Base-by-base conservation (phyloP, 2,113 vertebrate genomes). In the Oplegnathus fasciatus region DNA sequence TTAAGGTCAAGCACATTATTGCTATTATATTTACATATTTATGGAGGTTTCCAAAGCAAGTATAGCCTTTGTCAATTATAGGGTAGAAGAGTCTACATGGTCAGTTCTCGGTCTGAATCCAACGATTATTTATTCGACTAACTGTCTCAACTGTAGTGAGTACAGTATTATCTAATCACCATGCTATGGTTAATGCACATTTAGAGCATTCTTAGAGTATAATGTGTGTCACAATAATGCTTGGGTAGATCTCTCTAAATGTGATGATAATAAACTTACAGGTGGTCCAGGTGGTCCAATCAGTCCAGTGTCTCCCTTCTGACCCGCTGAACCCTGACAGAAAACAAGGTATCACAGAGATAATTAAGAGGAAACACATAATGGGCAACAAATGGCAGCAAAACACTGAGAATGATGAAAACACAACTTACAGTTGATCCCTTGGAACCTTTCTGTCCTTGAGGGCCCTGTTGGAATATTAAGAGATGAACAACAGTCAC, bases 371-470 rank as follows among this genome's bases (percentile, higher is more conserved):
- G 1, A 55, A 60, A 61, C 2, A 32, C 18, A 15, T 1, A 26
- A 1, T 48, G 4, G 0, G 5, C 15, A 32, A 32, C 11, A 5
- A 64, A 73, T 6, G 18, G 0, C 6, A 52, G 11, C 4, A 58
- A 78, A 82, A 40, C 13, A 34, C 5, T 24, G 9, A 70, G 65
- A 57, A 42, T 24, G 26, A 92, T n/a, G 2, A 22, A 69, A 75
- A 61, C 28, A 13, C 1, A 58, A 97, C 98, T 98, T 92, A 99
- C 98, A 1, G 37, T 40, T 48, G 98, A 97, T 88, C 98, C 98
- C 94, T 99, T 99, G 62, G 97, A 96, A 48, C 98, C 98, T 88
- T 99, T 99, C 37, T 97, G 97, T 92, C 98, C 98, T 91, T 96
- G 96, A 75, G 98, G 85, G 84, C 98, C 98, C 98, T 99, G 84